phyloP scores from a whole-genome alignment of 1,140 invertebrate genomes.

The Drosophila prosaltans region DNA sequence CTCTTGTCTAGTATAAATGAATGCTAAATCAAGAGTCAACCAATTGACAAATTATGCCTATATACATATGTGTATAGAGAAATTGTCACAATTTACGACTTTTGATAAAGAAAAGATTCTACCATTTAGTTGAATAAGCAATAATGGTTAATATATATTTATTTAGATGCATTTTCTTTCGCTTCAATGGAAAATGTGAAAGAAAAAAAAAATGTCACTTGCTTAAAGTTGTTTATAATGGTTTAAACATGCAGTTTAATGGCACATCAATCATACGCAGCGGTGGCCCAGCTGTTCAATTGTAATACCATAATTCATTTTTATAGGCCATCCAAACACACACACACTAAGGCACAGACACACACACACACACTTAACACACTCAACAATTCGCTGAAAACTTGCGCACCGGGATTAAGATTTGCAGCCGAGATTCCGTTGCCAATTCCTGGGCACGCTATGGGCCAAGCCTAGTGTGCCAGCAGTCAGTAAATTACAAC shows the following conservation, averaged over 20 bases:
- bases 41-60: background rate
- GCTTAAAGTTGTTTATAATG: background rate
- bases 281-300: constrained; percentile 81
- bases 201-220: background rate
- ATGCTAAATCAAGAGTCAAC: constrained; percentile 33
- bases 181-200: background rate
- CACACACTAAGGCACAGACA: background rate
- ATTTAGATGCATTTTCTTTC: no score
- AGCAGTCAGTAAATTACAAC: constrained; percentile 78
- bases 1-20: background rate
- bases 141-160: no score
- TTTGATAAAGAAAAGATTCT: no score
- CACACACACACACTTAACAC: constrained; percentile 6
- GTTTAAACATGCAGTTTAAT: constrained; percentile 53
- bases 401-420: constrained; percentile 82
- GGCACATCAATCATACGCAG: constrained; percentile 81
- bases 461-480: constrained; percentile 38
- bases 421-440: constrained; percentile 73
- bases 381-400: constrained; percentile 75
- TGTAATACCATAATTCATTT: constrained; percentile 80
- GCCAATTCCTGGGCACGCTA: constrained; percentile 50
- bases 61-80: no score
- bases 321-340: constrained; percentile 74
- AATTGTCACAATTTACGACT: no score
- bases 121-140: no score